Conservation (phyloP, 2,888 invertebrate species). For the Cristatella mucedo region DNA sequence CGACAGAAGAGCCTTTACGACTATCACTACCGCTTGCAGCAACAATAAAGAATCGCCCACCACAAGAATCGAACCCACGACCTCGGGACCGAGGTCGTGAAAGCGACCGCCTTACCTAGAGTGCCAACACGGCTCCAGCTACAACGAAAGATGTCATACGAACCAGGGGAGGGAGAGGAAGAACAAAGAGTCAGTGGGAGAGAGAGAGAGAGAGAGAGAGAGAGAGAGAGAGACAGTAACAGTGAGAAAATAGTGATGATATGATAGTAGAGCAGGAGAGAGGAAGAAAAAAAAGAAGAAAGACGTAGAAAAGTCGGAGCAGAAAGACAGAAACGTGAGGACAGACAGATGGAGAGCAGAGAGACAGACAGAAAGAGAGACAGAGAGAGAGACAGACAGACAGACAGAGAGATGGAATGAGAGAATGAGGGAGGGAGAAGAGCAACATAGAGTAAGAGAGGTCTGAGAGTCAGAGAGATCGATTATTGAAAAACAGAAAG, state of each 20-base stretch:
- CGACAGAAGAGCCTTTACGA: too few relatives aligned
- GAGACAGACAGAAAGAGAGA: too few relatives aligned
- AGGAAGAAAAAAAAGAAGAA: not conserved
- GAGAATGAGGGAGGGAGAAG: conserved; percentile 4
- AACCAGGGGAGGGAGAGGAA: conserved; percentile 1
- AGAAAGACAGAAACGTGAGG: not conserved
- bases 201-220: not conserved
- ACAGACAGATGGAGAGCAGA: conserved; percentile 1
- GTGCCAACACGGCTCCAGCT: too few relatives aligned
- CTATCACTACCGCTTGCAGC: too few relatives aligned
- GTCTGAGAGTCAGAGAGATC: not conserved
- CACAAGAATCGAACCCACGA: too few relatives aligned
- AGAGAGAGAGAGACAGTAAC: not conserved
- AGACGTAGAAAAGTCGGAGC: not conserved
- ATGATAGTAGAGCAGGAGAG: not conserved
- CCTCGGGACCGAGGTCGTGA: too few relatives aligned
- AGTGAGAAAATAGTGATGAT: not conserved
- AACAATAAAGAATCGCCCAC: too few relatives aligned
- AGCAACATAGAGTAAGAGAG: not conserved
- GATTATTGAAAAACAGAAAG: not conserved
- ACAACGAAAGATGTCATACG: not conserved
- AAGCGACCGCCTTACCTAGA: too few relatives aligned
- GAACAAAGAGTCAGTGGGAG: not conserved
- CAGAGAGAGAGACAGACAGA: too few relatives aligned
- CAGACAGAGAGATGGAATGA: too few relatives aligned